Evolutionary conservation across 2,888 invertebrate genomes (phyloP), one percentile per base, ranked within the genome.

Genomic region (Nowickia ferox): DNA sequence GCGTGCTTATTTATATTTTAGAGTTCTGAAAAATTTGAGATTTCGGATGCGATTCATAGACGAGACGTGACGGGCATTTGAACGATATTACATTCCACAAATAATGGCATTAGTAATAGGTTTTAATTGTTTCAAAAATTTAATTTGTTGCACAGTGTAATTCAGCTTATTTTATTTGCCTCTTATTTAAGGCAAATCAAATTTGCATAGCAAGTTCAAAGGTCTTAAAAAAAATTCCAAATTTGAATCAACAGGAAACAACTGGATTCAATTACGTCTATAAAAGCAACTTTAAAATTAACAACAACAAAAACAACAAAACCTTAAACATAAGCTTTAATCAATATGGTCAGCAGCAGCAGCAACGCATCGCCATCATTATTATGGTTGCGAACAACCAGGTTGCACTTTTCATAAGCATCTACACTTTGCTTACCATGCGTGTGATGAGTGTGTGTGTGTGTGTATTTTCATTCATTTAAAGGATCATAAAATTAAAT

Each of bases 401-500:
- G 30, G 53, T 51, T 44, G 51, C 15, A 59, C 6, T 72, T 72
- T 81, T 65, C 48, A 46, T n/a, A n/a, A 17, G 51, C 51, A 22
- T 55, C 38, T 68, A 30, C 61, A 51, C 51, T 22, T 53, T 51
- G 51, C 51, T 40, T 30, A 6, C 46, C 46, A 46, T 46, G 13
- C 5, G 44, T 9, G 1, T 44, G 40, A 13, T 48, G 5, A 6
- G 13, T 69, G 59, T 68, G 30, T 48, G 59, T 69, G 48, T 38
- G 61, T 38, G 0, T 40, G 46, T 44, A 42, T 69, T 55, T 71
- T 42, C 38, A 66, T 51, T 79, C 17, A 42, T 44, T 75, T 61
- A 55, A 44, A 65, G 80, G 69, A 86, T 86, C 86, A 86, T 86
- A 83, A 86, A 83, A 83, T 76, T 86, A 72, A 86, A 86, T 86